phyloP scores from a whole-genome alignment of 2,888 invertebrate species.

The Lasius platythorax region DNA sequence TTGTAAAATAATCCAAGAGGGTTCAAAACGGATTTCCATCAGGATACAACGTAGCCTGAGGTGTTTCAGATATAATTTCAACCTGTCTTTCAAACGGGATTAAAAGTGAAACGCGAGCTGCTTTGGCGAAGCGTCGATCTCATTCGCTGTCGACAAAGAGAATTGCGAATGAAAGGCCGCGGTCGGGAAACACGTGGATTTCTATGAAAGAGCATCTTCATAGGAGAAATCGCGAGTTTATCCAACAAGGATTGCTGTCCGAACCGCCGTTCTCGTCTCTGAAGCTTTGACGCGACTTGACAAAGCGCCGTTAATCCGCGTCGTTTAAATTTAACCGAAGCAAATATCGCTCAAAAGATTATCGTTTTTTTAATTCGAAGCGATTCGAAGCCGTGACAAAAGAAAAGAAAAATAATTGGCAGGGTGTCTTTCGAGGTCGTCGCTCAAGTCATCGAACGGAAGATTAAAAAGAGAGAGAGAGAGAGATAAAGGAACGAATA shows the following conservation, averaged over 20 bases:
- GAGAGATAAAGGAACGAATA: constrained; percentile 12
- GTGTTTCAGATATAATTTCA: constrained; percentile 20
- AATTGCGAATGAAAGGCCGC: constrained; percentile 28
- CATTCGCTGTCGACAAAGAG: constrained; percentile 17
- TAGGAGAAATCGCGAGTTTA: constrained; percentile 24
- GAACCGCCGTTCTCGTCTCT: neutral
- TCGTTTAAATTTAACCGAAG: constrained; percentile 39
- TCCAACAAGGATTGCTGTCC: constrained; percentile 9
- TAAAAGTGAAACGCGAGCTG: constrained; percentile 40
- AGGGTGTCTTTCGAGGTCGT: constrained; percentile 38
- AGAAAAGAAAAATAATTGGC: constrained; percentile 60
- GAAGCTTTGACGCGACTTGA: neutral
- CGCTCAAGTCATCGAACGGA: constrained; percentile 32
- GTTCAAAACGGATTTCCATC: neutral
- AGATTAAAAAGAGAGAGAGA: constrained; percentile 56
- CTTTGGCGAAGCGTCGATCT: constrained; percentile 18
- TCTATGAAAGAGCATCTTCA: constrained; percentile 23
- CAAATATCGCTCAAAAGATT: constrained; percentile 35
- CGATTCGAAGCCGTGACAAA: constrained; percentile 37
- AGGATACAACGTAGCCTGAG: neutral
- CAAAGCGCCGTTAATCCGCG: constrained; percentile 31
- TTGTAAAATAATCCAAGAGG: neutral
- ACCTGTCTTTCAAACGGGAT: constrained; percentile 35
- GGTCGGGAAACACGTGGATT: constrained; percentile 21
- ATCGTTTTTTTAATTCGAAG: constrained; percentile 58